Base-by-base conservation (phyloP, 64 coral and sea anemone species). In the Montipora efflorescens region DNA sequence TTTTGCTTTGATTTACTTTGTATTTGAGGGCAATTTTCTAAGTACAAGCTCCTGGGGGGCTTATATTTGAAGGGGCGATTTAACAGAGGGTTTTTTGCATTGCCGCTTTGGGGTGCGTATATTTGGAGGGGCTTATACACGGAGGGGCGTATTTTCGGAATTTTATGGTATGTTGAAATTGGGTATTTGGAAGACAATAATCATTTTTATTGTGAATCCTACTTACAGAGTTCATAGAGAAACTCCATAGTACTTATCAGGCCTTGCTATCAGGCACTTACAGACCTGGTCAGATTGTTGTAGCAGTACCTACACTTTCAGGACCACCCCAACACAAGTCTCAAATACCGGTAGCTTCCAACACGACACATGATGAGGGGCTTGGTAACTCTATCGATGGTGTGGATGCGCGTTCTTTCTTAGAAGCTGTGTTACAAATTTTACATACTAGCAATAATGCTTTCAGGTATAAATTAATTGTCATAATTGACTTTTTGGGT, bases 211-310 rank as follows among this genome's bases (percentile, higher is more conserved):
- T 57, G 53, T 16, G 14, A 64, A 64, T 16, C 0, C 0, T 64
- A 11, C 62, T 95, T 46, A 12, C 90, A 97, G 96, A 97, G 13
- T 97, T 97, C 74, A 95, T 97, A 82, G 92, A 97, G 76, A 94
- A 95, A 70, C 84, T 97, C 13, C 48, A 92, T 12, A 84, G 36
- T 47, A 80, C 84, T 16, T 95, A 97, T 53, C 96, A 97, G 19
- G 85, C 83, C 57, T 91, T 97, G 22, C 48, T 83, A 58, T 72
- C 84, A 10, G 96, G 96, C 49, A 94, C 81, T 36, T 95, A 97
- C 72, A 77, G 96, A 59, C 96, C 96, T 16, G 96, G 96, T 28
- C 96, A 97, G 73, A 71, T 97, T 67, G 92, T 97, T 6, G 89
- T 97, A 15, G 82, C 66, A 22, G 88, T 97, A 62, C 96, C 96